Percentiles rank a stretch among this genome's conserved stretches.
These are phyloP conservation scores for Pangasius sanitwongsei DNA, from an alignment of 2,797 vertebrate species.

Conservation along the genomic window DNA sequence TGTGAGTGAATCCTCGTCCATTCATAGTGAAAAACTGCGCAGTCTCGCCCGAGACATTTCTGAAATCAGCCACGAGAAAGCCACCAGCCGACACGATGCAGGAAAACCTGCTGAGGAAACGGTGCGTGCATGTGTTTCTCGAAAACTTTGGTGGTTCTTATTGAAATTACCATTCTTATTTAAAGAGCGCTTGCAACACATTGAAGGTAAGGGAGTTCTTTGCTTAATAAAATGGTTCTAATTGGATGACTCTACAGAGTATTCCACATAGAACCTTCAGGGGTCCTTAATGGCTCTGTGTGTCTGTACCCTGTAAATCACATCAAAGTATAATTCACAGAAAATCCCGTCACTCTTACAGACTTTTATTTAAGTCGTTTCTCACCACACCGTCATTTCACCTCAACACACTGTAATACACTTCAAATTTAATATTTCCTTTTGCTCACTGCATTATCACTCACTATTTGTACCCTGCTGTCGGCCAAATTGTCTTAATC, in stretches of 20 bases:
- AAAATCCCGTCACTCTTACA: not conserved
- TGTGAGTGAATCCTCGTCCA: slow-evolving; percentile 68
- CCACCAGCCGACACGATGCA: slow-evolving; percentile 64
- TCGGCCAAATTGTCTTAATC: not conserved
- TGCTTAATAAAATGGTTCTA: not conserved
- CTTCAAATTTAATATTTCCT: not conserved
- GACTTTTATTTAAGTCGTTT: not conserved
- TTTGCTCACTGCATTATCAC: not conserved
- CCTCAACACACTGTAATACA: not conserved
- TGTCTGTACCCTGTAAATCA: no score
- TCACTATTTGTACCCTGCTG: not conserved
- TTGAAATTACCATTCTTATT: not conserved
- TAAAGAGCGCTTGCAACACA: not conserved
- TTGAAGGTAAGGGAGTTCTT: not conserved
- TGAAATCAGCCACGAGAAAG: slow-evolving; percentile 62
- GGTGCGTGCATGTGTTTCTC: slow-evolving; percentile 55
- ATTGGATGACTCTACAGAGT: not conserved
- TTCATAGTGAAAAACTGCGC: slow-evolving; percentile 75
- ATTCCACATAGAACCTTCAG: not conserved
- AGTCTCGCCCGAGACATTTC: slow-evolving; percentile 74
- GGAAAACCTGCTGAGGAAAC: slow-evolving; percentile 52
- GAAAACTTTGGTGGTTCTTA: not conserved
- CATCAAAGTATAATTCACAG: not conserved
- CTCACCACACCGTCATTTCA: not conserved
- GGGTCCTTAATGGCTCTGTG: not conserved